Conservation (phyloP, 2,113 vertebrate species). For the Actinemys pallida region DNA sequence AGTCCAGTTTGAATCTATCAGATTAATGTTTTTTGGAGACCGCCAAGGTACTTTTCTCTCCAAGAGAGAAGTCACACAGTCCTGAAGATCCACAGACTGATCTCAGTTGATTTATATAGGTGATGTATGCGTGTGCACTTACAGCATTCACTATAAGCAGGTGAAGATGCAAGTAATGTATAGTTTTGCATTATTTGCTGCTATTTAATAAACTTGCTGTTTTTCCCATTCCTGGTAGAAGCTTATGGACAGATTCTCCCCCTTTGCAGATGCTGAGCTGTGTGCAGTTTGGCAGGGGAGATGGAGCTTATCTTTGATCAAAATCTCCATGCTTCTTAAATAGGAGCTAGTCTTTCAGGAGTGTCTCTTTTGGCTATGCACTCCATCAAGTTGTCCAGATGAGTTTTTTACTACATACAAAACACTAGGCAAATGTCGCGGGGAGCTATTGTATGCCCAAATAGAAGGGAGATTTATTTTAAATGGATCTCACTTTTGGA, state of each 20-base stretch:
- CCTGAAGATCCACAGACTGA: background rate
- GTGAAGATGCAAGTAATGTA: fast-evolving
- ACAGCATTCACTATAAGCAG: background rate
- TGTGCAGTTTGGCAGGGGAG: no score
- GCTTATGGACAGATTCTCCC: background rate
- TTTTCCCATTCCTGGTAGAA: background rate
- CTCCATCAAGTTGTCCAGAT: background rate
- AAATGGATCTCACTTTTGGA: background rate
- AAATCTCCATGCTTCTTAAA: no score
- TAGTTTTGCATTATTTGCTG: background rate
- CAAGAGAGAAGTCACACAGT: background rate
- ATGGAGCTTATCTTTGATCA: background rate
- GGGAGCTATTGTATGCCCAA: background rate
- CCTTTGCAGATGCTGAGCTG: background rate
- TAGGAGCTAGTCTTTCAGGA: background rate
- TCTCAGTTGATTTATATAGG: background rate
- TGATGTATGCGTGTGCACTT: background rate
- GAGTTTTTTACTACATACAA: background rate
- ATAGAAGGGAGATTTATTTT: background rate
- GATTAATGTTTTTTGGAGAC: background rate
- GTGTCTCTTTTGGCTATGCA: background rate
- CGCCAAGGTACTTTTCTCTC: no score
- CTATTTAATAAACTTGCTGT: background rate
- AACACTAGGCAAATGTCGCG: fast-evolving
- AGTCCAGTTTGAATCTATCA: fast-evolving